phyloP scores from a whole-genome alignment of 2,797 vertebrate species.

The Hemibagrus guttatus region DNA sequence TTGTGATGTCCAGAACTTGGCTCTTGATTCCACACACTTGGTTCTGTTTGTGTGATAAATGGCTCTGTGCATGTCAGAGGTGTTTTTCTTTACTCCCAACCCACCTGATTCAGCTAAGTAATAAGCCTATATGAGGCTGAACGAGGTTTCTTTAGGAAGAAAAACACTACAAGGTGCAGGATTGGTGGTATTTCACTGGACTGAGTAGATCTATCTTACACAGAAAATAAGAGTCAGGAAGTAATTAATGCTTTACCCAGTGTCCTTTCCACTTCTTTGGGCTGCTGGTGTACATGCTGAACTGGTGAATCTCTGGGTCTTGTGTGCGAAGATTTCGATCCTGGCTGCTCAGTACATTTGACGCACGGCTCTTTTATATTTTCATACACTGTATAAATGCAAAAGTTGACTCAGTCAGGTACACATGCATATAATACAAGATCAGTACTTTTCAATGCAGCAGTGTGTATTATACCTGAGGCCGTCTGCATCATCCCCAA shows the following conservation, averaged over 20 bases:
- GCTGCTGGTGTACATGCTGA: background rate
- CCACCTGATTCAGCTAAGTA: background rate
- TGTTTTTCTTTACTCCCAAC: background rate
- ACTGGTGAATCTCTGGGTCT: background rate
- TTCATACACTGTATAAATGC: background rate
- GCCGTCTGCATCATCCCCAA: constrained; percentile 69
- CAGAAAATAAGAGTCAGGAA: background rate
- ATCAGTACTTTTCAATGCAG: too few species aligned
- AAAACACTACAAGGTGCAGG: background rate
- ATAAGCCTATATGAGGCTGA: background rate
- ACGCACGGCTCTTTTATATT: background rate
- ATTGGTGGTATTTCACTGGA: background rate
- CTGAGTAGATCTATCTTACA: background rate
- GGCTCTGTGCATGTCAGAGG: background rate
- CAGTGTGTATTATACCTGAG: constrained; percentile 47
- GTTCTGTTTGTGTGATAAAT: constrained; percentile 41
- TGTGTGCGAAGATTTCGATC: background rate
- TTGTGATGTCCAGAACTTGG: constrained; percentile 2
- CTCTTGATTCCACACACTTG: constrained; percentile 46
- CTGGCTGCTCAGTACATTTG: background rate
- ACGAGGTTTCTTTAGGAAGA: background rate
- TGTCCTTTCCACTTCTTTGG: background rate
- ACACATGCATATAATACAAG: background rate
- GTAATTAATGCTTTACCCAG: background rate
- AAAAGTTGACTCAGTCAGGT: background rate